Conservation (phyloP, 2,888 invertebrate species). For the Chironomus riparius region DNA sequence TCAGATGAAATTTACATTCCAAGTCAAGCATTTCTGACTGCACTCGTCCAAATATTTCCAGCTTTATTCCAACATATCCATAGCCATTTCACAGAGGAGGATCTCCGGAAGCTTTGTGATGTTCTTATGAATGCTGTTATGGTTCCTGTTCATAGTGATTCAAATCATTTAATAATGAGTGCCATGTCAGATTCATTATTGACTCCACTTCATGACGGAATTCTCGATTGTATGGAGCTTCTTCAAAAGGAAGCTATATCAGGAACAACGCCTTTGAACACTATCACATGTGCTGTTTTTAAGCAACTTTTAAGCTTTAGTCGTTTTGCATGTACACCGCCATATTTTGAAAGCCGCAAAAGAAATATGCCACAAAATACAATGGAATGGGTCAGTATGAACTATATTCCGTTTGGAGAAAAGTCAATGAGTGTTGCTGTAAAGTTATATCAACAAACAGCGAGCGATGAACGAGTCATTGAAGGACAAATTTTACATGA, state of each 20-base stretch:
- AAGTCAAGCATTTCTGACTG: constrained; percentile 87
- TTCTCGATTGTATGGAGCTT: constrained; percentile 76
- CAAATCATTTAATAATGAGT: constrained; percentile 70
- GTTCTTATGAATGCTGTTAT: constrained; percentile 69
- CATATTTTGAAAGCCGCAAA: constrained; percentile 45
- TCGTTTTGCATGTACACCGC: constrained; percentile 61
- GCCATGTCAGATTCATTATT: constrained; percentile 69
- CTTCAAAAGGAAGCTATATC: constrained; percentile 67
- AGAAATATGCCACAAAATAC: constrained; percentile 38
- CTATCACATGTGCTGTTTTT: constrained; percentile 60
- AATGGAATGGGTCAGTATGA: constrained; percentile 68
- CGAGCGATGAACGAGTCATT: constrained; percentile 60
- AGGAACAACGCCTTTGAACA: constrained; percentile 49
- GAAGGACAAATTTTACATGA: constrained; percentile 62
- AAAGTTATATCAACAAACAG: constrained; percentile 64
- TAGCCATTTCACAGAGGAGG: constrained; percentile 51
- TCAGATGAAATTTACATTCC: constrained; percentile 67
- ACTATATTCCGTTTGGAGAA: constrained; percentile 80
- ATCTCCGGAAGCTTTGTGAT: constrained; percentile 69
- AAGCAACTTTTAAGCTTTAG: constrained; percentile 56
- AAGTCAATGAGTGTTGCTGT: constrained; percentile 65
- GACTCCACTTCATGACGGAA: constrained; percentile 75
- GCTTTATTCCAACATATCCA: constrained; percentile 85
- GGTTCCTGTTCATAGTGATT: constrained; percentile 72
- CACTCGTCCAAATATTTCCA: constrained; percentile 91